Conservation (phyloP, 2,888 invertebrate genomes). For the Endomychus coccineus region DNA sequence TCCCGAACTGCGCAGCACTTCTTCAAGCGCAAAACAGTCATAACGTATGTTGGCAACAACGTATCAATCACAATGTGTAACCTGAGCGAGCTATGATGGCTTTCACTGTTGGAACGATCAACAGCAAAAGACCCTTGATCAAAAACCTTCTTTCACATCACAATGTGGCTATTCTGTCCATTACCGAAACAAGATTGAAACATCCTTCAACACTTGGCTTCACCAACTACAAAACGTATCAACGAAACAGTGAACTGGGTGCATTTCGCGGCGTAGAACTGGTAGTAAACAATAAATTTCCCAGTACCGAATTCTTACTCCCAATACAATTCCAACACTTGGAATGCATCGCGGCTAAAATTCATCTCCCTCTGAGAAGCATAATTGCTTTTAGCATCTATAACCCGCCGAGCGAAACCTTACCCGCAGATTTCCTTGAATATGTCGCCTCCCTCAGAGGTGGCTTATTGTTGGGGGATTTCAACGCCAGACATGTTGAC, state of each 20-base stretch:
- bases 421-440: neutral
- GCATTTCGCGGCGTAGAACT: neutral
- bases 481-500: neutral
- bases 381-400: neutral
- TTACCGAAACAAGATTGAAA: too few species aligned
- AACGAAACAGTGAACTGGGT: neutral
- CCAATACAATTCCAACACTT: neutral
- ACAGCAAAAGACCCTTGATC: too few species aligned
- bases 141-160: neutral
- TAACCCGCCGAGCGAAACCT: neutral
- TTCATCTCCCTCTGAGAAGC: neutral
- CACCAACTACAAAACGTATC: neutral
- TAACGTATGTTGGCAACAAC: neutral
- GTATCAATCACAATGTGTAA: neutral
- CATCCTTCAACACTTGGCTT: too few species aligned
- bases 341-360: slow-evolving; percentile 1
- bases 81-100: neutral
- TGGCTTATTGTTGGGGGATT: neutral
- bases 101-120: neutral
- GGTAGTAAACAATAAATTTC: neutral
- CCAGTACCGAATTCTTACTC: neutral
- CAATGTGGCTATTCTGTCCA: neutral
- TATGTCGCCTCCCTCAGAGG: neutral
- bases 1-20: too few species aligned
- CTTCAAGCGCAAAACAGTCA: neutral